Percentiles rank a stretch among this genome's conserved stretches.
Conservation (phyloP, 2,888 invertebrate species). For the Lucinisca nassula region DNA sequence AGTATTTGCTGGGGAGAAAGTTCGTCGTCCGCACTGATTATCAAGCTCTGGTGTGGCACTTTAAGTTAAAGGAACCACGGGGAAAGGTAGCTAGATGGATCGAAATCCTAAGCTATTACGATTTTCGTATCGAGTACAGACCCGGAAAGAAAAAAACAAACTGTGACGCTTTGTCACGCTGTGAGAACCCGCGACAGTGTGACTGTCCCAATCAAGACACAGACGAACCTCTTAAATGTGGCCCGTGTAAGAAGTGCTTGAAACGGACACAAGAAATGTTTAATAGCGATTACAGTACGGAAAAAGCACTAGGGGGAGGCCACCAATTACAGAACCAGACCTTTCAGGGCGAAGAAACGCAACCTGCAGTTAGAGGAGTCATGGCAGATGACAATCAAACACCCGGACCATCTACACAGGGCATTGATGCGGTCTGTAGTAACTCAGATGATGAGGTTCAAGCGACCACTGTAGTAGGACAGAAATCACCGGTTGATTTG, state of each 20-base stretch:
- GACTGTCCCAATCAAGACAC: not conserved
- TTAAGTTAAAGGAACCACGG: conserved; percentile 3
- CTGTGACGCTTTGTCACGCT: conserved; percentile 14
- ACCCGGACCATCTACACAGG: no score
- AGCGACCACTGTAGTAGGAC: no score
- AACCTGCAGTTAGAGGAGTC: no score
- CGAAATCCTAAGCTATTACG: not conserved
- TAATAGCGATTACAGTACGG: no score
- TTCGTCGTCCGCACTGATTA: conserved; percentile 5
- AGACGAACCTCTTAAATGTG: not conserved
- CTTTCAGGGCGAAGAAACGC: no score
- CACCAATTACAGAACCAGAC: no score
- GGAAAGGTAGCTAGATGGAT: not conserved
- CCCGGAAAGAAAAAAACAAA: not conserved
- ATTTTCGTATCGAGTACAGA: conserved; percentile 10
- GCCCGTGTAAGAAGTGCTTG: not conserved
- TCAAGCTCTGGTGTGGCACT: conserved; percentile 8
- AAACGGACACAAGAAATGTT: not conserved
- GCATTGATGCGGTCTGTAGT: no score
- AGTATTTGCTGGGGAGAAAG: not conserved
- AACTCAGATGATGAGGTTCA: no score
- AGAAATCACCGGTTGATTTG: no score
- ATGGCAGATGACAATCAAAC: no score
- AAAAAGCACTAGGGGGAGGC: no score
- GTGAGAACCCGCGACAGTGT: not conserved